Conservation (phyloP, 2,113 vertebrate genomes). For the Campylomormyrus tamandua region DNA sequence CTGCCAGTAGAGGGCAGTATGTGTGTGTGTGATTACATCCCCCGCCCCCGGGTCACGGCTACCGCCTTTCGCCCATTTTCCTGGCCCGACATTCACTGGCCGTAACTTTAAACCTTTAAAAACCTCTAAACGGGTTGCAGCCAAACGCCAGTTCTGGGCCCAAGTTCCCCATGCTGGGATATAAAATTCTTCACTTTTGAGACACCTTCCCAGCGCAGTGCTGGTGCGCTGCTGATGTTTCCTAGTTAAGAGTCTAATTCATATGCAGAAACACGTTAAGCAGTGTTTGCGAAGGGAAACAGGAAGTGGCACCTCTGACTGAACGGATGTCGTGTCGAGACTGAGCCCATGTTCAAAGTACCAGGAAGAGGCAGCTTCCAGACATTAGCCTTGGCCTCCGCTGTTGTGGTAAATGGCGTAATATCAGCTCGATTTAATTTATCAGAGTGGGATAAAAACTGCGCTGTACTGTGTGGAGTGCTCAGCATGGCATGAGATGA, state of each 20-base stretch:
- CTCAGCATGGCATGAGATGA: neutral
- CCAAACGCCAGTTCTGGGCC: neutral
- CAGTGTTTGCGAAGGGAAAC: conserved; percentile 24
- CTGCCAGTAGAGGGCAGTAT: neutral
- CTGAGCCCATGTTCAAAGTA: conserved; percentile 18
- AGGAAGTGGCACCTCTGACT: conserved; percentile 27
- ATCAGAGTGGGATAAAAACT: neutral
- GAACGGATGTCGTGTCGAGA: conserved; percentile 31
- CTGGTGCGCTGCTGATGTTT: neutral
- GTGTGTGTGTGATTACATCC: neutral
- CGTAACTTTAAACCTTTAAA: neutral
- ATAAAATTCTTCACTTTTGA: neutral
- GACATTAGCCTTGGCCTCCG: neutral
- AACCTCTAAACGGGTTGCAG: neutral
- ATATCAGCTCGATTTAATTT: neutral
- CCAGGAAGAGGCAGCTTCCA: conserved; percentile 21
- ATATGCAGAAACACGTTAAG: conserved; percentile 24
- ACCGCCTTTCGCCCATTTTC: neutral
- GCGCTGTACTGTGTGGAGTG: neutral
- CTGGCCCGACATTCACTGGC: neutral
- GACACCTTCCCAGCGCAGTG: neutral
- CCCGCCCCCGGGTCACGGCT: neutral
- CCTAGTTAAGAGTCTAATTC: conserved; percentile 23
- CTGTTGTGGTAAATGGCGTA: neutral
- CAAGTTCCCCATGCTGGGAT: neutral